Evolutionary conservation across 2,888 invertebrate species (phyloP), one percentile per base, ranked within the genome.

Genomic region (Plemyria rubiginata): DNA sequence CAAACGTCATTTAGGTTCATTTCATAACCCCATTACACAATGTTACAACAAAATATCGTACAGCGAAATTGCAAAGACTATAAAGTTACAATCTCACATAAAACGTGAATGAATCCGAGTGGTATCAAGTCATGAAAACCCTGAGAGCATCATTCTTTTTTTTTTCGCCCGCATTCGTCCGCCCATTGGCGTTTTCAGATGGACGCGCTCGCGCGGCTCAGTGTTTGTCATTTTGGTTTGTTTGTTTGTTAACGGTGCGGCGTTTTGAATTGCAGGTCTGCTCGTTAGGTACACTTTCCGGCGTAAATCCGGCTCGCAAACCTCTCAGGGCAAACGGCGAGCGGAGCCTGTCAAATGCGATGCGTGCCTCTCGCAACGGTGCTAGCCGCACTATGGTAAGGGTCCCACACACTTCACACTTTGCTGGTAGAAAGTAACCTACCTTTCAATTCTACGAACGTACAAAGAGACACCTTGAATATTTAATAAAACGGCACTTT

Each of bases 201-300:
- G 92, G 92, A 89, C 92, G 91, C 92, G 92, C 90, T 81, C 86
- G 82, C 81, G 83, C 78, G 78, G 83, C 79, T 82, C 80, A 78
- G 59, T 84, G 72, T 86, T 84, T 83, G 80, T 82, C 80, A 82
- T 83, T 85, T 87, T 84, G 72, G 82, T 88, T 84, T 86, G 78
- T 89, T 87, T 83, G 70, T 88, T 87, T 88, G 88, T 90, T 92
- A 92, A 92, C 92, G 91, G 90, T 92, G 83, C 87, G 87, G 90
- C 92, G 84, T 93, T 93, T 92, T 92, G 87, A 90, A 92, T 93
- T 93, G 88, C 93, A 93, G 93, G 93, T 93, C 93, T 93, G 83
- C 93, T 93, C 91, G 93, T 93, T 93, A 93, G 93, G 93, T 93
- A 93, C 92, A 93, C 93, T 89, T 93, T 93, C 89, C 93, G 93